These are phyloP conservation scores for Lingula anatina DNA, from an alignment of 2,888 invertebrate genomes.

Conservation along the genomic window DNA sequence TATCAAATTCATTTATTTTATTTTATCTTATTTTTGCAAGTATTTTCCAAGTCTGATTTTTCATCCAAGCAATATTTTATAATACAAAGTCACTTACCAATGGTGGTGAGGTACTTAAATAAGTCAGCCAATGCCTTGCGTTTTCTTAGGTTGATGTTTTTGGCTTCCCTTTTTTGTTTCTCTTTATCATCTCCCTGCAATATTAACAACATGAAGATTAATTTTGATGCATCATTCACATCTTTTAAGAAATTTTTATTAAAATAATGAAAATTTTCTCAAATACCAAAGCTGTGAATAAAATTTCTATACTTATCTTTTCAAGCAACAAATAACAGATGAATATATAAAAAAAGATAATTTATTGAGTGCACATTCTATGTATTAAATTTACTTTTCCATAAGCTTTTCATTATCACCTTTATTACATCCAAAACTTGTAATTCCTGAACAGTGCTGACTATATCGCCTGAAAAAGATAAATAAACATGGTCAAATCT, in stretches of 20 bases:
- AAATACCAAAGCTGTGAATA: background rate
- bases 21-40: too few relatives aligned
- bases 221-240: background rate
- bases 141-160: constrained; percentile 73
- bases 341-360: too few relatives aligned
- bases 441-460: constrained; percentile 59
- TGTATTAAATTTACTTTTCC: too few relatives aligned
- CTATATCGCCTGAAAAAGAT: constrained; percentile 33
- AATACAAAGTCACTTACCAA: constrained; percentile 54
- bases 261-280: background rate
- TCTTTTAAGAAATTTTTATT: background rate
- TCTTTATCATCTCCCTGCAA: constrained; percentile 42
- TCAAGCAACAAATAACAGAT: too few relatives aligned
- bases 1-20: too few relatives aligned
- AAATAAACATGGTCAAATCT: too few relatives aligned
- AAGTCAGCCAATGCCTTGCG: constrained; percentile 78
- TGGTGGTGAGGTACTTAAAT: constrained; percentile 69
- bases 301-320: background rate
- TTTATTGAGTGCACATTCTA: too few relatives aligned
- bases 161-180: constrained; percentile 62
- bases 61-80: too few relatives aligned
- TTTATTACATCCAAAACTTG: constrained; percentile 61
- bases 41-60: too few relatives aligned
- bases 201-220: background rate
- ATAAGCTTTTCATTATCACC: too few relatives aligned